Percentiles rank a stretch among this genome's conserved stretches.
phyloP scores from a whole-genome alignment of 2,797 vertebrate genomes.

The Platyrinchus mystaceus region DNA sequence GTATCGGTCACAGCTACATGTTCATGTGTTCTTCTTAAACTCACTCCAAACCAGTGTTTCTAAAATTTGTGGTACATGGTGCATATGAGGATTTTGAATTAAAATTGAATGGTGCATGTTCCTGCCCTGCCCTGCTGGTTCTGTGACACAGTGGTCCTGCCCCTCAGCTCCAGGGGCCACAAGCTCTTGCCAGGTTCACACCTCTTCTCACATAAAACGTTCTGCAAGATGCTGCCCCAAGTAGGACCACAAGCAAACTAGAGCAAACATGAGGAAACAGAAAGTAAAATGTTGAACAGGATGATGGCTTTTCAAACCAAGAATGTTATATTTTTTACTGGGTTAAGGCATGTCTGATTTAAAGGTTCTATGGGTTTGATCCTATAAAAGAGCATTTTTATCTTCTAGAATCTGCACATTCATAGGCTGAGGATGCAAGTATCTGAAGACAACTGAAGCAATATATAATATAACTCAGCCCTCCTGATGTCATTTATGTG shows the following conservation, averaged over 20 bases:
- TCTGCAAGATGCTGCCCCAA: background rate
- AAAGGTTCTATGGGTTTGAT: background rate
- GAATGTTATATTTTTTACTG: background rate
- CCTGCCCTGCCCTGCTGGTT: background rate
- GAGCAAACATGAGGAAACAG: background rate
- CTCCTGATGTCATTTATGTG: conserved; percentile 6
- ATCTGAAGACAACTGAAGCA: background rate
- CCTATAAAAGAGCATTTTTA: background rate
- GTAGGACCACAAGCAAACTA: background rate
- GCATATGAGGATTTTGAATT: accelerated
- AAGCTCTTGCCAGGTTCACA: background rate
- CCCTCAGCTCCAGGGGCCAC: background rate
- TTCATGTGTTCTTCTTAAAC: background rate
- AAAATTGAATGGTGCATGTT: background rate
- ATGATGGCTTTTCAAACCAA: background rate
- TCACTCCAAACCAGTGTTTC: background rate
- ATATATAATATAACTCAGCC: background rate
- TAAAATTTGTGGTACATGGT: background rate
- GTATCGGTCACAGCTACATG: accelerated
- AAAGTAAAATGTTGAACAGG: background rate
- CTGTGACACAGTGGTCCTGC: background rate
- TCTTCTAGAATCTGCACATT: background rate
- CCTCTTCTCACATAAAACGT: background rate
- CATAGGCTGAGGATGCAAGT: background rate
- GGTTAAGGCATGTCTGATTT: background rate